Base-by-base conservation (phyloP, 1,140 invertebrate species). In the Cydia fagiglandana region DNA sequence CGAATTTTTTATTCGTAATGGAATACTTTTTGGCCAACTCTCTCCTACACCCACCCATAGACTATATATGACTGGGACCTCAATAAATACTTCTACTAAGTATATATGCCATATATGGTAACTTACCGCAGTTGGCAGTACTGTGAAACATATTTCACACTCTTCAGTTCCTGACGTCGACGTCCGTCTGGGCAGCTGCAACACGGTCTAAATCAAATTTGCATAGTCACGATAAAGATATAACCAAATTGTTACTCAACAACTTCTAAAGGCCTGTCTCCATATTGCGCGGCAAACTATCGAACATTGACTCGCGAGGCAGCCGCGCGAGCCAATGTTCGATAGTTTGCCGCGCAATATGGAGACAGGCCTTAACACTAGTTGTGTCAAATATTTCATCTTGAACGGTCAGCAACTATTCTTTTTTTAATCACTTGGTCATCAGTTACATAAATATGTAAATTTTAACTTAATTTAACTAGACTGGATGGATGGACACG, bases 91-190 rank as follows among this genome's bases (percentile, higher is more conserved):
- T 38, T 38, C 34, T 38, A 38, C 34, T 41, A 41, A 9, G 7
- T 10, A 41, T 34, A 34, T 34, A 34, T 34, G 3, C 1, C 30
- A 1, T 30, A 24, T 24, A 24, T 61, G 20, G 61, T 41, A 76
- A 96, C 96, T 96, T 95, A 98, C 97, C 81, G 95, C 94, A 79
- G 95, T 94, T 80, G 97, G 97, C 82, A 97, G 94, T 82, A 95
- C 94, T 86, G 96, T 95, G 90, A 97, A 98, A 93, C 98, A 99
- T 87, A 99, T 98, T 93, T 98, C 97, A 95, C 98, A 99, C 93
- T 98, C 97, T 89, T 98, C 97, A 70, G 96, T 96, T 73, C 95
- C 96, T 85, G 95, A 95, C 82, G 94, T 94, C 79, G 94, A 91
- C 88, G 91, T 93, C 86, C 92, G 84, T 85, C 91, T 92, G 41